Percentiles rank a stretch among this genome's conserved stretches.
Conservation (phyloP, 2,888 invertebrate species). For the Tenodera sinensis region DNA sequence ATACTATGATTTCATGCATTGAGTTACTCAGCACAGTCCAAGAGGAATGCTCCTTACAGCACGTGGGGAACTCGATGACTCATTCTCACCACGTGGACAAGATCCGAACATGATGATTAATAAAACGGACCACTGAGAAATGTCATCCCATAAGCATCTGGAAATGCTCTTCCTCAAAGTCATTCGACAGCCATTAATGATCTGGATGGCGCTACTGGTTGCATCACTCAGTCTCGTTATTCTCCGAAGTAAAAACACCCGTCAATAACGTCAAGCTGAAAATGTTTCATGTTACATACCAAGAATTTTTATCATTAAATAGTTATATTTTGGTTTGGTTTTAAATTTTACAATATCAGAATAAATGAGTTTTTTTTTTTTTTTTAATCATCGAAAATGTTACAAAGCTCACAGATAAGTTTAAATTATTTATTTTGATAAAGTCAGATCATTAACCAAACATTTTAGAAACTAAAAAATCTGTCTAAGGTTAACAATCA, state of each 20-base stretch:
- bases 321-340: too few species aligned
- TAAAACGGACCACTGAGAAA: background rate
- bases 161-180: background rate
- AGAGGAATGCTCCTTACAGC: background rate
- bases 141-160: background rate
- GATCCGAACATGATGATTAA: background rate
- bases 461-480: too few species aligned
- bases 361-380: too few species aligned
- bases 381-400: too few species aligned
- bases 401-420: too few species aligned
- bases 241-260: background rate
- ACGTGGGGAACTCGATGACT: background rate
- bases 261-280: too few species aligned
- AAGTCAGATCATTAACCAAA: too few species aligned
- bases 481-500: fast-evolving
- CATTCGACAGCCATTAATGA: background rate
- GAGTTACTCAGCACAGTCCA: background rate
- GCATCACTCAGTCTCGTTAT: background rate
- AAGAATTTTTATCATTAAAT: too few species aligned
- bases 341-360: too few species aligned
- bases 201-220: background rate
- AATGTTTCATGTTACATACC: too few species aligned
- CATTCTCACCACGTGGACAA: background rate
- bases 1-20: background rate
- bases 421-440: too few species aligned